Evolutionary conservation across 2,113 vertebrate genomes (phyloP).

Genomic region (Urocynchramus pylzowi): DNA sequence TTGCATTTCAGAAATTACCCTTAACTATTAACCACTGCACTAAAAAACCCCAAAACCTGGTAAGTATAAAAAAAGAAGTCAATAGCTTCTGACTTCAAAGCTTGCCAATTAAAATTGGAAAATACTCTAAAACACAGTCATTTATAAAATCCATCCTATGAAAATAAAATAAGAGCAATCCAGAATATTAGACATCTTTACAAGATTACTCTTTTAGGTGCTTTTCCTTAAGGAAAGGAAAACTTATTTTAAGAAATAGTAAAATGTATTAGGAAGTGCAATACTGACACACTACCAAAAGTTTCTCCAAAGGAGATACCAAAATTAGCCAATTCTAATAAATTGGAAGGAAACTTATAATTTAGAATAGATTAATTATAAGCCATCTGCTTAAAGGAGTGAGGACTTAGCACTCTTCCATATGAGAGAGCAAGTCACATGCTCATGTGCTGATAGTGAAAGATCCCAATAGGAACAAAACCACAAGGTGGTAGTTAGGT

Average conservation of each 20-base stretch:
- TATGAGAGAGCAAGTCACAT: not conserved
- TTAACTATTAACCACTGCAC: not conserved
- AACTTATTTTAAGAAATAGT: not conserved
- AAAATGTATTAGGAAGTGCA: not conserved
- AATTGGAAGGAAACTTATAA: conserved; percentile 16
- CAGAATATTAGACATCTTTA: not conserved
- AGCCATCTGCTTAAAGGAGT: not conserved
- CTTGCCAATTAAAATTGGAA: not conserved
- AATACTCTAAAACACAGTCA: not conserved
- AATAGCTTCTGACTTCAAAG: not conserved
- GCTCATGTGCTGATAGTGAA: not conserved
- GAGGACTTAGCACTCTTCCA: not conserved
- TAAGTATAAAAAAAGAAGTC: not conserved
- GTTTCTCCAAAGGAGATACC: conserved; percentile 1
- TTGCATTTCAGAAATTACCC: not conserved
- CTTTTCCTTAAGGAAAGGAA: not conserved
- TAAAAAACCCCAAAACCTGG: not conserved
- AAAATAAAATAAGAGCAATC: not conserved
- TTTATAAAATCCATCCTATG: not conserved
- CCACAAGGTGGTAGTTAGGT: not conserved
- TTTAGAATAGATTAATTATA: not conserved
- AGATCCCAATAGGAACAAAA: not conserved
- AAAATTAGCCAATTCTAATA: conserved; percentile 14
- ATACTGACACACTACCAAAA: not conserved
- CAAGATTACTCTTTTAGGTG: not conserved